These are phyloP conservation scores for Gambusia yucatana DNA, from an alignment of 2,797 vertebrate genomes.

Conservation along the genomic window DNA sequence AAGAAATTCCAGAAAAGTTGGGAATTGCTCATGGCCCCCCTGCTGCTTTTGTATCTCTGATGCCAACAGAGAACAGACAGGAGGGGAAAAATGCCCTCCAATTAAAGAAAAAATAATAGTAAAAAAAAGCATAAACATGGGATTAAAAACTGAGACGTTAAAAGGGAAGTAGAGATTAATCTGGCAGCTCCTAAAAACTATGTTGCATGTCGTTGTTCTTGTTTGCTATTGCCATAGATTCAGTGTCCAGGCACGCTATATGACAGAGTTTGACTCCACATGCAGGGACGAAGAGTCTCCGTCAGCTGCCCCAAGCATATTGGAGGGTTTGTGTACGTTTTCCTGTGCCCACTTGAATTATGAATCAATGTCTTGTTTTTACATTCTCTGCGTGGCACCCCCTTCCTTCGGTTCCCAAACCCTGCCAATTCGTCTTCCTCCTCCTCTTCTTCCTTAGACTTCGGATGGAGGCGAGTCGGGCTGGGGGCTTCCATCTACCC, in stretches of 20 bases:
- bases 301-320: slow-evolving; percentile 38
- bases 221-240: slow-evolving; percentile 57
- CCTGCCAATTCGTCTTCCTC: slow-evolving; percentile 68
- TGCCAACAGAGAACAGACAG: slow-evolving; percentile 17
- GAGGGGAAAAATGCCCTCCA: slow-evolving; percentile 25
- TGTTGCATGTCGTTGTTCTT: slow-evolving; percentile 29
- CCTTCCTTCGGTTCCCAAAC: slow-evolving; percentile 56
- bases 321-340: slow-evolving; percentile 36
- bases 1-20: slow-evolving; percentile 37
- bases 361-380: slow-evolving; percentile 49
- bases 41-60: slow-evolving; percentile 35
- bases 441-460: slow-evolving; percentile 83
- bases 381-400: slow-evolving; percentile 38
- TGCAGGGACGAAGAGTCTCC: slow-evolving; percentile 57
- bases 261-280: slow-evolving; percentile 32
- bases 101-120: slow-evolving; percentile 20
- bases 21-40: slow-evolving; percentile 58
- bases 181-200: slow-evolving; percentile 57
- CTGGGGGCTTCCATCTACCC: slow-evolving; percentile 85
- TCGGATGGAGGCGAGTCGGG: slow-evolving; percentile 79
- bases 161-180: slow-evolving; percentile 18
- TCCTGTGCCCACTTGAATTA: slow-evolving; percentile 39
- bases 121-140: slow-evolving; percentile 40
- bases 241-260: slow-evolving; percentile 58
- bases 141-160: slow-evolving; percentile 20